phyloP scores from a whole-genome alignment of 2,888 invertebrate genomes.

The Erebia aethiops region DNA sequence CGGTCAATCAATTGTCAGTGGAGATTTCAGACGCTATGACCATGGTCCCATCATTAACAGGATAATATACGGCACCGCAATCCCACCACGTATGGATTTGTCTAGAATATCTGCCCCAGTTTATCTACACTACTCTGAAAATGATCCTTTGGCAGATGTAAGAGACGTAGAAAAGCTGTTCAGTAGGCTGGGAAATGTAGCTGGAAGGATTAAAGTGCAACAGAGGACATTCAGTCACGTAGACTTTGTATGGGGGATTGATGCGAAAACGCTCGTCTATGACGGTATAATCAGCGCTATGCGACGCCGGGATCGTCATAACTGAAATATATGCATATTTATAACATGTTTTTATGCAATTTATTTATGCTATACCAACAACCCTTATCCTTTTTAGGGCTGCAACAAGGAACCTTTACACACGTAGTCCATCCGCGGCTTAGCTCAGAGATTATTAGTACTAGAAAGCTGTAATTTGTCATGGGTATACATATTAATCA shows the following conservation, averaged over 20 bases:
- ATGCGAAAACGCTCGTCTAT: constrained; percentile 83
- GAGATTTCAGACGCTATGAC: constrained; percentile 73
- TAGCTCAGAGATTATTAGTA: too few species aligned
- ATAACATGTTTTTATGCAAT: background rate
- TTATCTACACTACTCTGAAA: constrained; percentile 85
- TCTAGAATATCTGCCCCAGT: constrained; percentile 78
- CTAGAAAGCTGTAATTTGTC: too few species aligned
- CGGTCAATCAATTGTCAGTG: constrained; percentile 80
- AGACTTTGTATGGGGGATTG: constrained; percentile 87
- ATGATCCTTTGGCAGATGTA: constrained; percentile 85
- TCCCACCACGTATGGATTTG: constrained; percentile 80
- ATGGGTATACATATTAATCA: too few species aligned
- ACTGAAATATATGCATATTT: background rate
- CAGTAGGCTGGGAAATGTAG: constrained; percentile 76
- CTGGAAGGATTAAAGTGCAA: constrained; percentile 82
- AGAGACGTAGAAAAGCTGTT: constrained; percentile 82
- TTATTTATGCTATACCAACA: background rate
- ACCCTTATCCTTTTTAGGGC: background rate
- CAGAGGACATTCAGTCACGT: constrained; percentile 85
- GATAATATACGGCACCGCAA: constrained; percentile 64
- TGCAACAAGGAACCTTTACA: too few species aligned
- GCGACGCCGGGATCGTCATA: constrained; percentile 53
- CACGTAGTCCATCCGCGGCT: too few species aligned
- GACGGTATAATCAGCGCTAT: constrained; percentile 81
- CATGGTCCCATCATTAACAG: constrained; percentile 71